Percentiles rank a stretch among this genome's conserved stretches.
Evolutionary conservation across 1,140 invertebrate genomes (phyloP).

Genomic region (Leptinotarsa undecemlineata): DNA sequence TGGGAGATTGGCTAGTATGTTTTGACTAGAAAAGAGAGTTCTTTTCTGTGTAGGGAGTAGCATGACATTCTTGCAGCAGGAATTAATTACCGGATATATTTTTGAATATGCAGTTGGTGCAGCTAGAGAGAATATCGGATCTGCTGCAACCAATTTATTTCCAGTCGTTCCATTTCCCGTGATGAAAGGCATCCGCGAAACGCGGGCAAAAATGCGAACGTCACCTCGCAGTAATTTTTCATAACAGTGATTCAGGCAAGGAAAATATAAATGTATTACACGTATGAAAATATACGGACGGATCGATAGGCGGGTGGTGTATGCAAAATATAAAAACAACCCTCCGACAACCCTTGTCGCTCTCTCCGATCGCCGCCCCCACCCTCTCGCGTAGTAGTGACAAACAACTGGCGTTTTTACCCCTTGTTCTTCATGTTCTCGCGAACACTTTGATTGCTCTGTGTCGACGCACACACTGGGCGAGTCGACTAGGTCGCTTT

Average conservation of each 20-base stretch:
- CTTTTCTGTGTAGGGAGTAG: no score
- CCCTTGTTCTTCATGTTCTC: slow-evolving; percentile 31
- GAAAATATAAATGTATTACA: slow-evolving; percentile 45
- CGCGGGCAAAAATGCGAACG: slow-evolving; percentile 21
- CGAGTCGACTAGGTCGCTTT: not conserved
- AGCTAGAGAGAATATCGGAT: not conserved
- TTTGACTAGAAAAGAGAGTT: no score
- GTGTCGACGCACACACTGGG: slow-evolving; percentile 17
- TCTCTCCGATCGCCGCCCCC: slow-evolving; percentile 30
- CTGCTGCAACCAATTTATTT: not conserved
- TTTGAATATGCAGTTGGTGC: no score
- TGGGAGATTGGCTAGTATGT: no score
- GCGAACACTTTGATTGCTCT: slow-evolving; percentile 43
- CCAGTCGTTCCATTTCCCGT: not conserved
- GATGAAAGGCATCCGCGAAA: not conserved
- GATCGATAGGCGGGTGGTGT: slow-evolving; percentile 37
- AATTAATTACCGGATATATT: no score
- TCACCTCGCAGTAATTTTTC: slow-evolving; percentile 42
- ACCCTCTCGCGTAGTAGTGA: slow-evolving; percentile 37
- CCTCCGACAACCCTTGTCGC: slow-evolving; percentile 33
- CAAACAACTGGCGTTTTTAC: slow-evolving; percentile 45
- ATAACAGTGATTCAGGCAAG: slow-evolving; percentile 36
- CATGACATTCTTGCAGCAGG: no score
- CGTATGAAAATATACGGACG: slow-evolving; percentile 41
- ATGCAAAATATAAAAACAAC: slow-evolving; percentile 47